These are phyloP conservation scores for Megaceryle alcyon DNA, from an alignment of 2,797 vertebrate species.

Conservation along the genomic window DNA sequence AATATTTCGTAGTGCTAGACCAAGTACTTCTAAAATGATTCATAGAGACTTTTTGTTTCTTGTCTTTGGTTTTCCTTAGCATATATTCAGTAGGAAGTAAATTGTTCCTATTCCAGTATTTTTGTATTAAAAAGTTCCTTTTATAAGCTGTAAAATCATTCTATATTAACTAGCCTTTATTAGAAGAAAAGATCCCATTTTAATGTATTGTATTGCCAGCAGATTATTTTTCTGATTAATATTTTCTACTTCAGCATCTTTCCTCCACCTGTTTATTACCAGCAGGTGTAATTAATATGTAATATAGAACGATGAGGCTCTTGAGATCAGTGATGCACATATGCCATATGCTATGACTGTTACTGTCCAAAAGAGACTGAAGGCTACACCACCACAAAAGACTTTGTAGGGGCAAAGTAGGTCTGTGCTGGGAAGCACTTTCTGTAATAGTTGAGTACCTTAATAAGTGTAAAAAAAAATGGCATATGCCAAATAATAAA, in stretches of 20 bases:
- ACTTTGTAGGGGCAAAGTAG: neutral
- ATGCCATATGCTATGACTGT: neutral
- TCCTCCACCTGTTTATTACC: neutral
- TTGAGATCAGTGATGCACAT: neutral
- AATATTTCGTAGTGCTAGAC: neutral
- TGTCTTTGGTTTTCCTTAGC: neutral
- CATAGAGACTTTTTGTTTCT: neutral
- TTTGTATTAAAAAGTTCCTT: neutral
- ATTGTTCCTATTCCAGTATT: neutral
- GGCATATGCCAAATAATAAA: neutral
- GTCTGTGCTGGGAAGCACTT: constrained; percentile 36
- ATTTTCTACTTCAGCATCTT: neutral
- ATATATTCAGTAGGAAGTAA: neutral
- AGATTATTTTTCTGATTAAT: neutral
- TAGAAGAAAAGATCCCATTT: neutral
- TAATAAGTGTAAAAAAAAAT: neutral
- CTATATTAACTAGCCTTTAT: neutral
- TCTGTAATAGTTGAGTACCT: neutral
- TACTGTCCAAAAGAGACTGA: neutral
- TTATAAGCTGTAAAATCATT: neutral
- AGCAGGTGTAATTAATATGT: neutral
- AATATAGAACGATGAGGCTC: neutral
- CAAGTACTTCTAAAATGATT: neutral
- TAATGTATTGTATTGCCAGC: neutral
- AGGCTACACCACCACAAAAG: neutral